These are phyloP conservation scores for Leptatherina wallacei DNA, from an alignment of 2,797 vertebrate genomes.

Conservation along the genomic window DNA sequence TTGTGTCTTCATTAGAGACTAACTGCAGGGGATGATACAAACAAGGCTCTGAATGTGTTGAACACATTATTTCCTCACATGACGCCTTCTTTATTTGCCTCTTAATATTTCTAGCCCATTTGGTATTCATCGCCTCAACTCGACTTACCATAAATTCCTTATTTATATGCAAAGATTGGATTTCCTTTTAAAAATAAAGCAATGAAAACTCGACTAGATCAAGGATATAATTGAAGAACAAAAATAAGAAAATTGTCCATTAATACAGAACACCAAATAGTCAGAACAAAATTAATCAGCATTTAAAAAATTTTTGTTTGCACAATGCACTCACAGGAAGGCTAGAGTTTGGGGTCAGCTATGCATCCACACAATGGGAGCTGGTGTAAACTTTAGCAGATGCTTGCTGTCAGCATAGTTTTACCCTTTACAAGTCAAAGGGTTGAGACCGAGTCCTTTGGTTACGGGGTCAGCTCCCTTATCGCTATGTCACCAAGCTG, in stretches of 20 bases:
- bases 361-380: neutral
- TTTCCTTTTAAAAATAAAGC: slow-evolving; percentile 45
- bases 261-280: slow-evolving; percentile 14
- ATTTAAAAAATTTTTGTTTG: slow-evolving; percentile 6
- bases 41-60: slow-evolving; percentile 29
- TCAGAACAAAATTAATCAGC: slow-evolving; percentile 8
- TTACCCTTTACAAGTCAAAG: slow-evolving; percentile 41
- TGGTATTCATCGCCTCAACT: slow-evolving; percentile 35
- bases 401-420: slow-evolving; percentile 36
- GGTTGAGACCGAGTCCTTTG: slow-evolving; percentile 30
- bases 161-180: slow-evolving; percentile 51
- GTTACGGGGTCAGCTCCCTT: slow-evolving; percentile 31
- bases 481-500: slow-evolving; percentile 36
- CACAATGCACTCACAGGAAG: neutral
- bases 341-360: slow-evolving; percentile 2
- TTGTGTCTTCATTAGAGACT: slow-evolving; percentile 51
- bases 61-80: slow-evolving; percentile 10
- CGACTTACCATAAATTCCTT: slow-evolving; percentile 34
- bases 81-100: slow-evolving; percentile 39
- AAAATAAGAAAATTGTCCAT: slow-evolving; percentile 19
- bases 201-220: slow-evolving; percentile 28
- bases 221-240: slow-evolving; percentile 30
- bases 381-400: slow-evolving; percentile 36
- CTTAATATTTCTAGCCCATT: slow-evolving; percentile 29
- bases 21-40: slow-evolving; percentile 34